Evolutionary conservation across 2,797 vertebrate species (phyloP).

Genomic region (Coreius guichenoti): DNA sequence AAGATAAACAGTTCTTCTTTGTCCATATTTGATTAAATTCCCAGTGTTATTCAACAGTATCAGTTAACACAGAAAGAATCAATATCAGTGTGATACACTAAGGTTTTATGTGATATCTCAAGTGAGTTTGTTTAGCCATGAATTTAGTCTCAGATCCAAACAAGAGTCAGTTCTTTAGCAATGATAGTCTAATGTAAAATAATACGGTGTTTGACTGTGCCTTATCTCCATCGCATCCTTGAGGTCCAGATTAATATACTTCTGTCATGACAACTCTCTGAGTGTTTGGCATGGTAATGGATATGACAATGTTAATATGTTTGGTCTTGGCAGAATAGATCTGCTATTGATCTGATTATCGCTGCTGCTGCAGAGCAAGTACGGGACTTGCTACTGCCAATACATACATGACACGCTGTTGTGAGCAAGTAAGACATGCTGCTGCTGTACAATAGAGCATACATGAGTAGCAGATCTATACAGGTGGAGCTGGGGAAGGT

Average conservation of each 20-base stretch:
- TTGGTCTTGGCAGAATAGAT: neutral
- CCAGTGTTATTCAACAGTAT: slow-evolving; percentile 6
- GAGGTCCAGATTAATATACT: slow-evolving; percentile 18
- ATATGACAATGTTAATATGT: neutral
- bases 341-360: neutral
- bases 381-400: no score
- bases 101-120: slow-evolving; percentile 1
- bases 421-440: no score
- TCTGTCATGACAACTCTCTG: neutral
- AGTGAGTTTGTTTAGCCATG: slow-evolving; percentile 3
- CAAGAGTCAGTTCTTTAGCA: slow-evolving; percentile 3
- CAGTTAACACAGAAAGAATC: slow-evolving; percentile 25
- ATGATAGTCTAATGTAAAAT: neutral
- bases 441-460: no score
- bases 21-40: slow-evolving; percentile 14
- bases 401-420: no score
- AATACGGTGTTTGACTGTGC: neutral
- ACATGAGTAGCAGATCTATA: no score
- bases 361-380: no score
- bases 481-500: no score
- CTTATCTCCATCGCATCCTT: neutral
- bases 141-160: neutral
- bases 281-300: neutral
- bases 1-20: slow-evolving; percentile 11
- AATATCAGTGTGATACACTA: slow-evolving; percentile 19